phyloP scores from a whole-genome alignment of 2,888 invertebrate genomes.

The Alsophila aescularia region DNA sequence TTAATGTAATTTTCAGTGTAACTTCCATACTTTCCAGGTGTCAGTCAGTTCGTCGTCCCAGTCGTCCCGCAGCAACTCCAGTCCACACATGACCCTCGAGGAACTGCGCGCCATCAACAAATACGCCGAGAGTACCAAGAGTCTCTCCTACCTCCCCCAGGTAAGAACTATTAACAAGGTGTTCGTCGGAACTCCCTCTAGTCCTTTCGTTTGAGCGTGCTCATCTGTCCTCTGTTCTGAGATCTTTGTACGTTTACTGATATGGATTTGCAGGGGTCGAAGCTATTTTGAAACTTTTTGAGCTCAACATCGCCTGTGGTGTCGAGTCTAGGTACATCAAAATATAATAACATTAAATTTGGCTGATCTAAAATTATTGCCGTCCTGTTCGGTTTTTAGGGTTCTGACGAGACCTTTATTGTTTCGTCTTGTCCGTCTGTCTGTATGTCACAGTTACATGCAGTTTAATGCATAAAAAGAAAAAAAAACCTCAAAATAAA shows the following conservation, averaged over 20 bases:
- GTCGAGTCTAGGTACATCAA: too few relatives aligned
- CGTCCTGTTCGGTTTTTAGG: too few relatives aligned
- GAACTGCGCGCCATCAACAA: constrained; percentile 94
- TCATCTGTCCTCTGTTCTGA: constrained; percentile 19
- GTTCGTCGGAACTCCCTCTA: not conserved
- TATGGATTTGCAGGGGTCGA: too few relatives aligned
- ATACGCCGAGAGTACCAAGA: constrained; percentile 96
- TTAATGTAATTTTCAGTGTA: not conserved
- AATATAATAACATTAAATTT: too few relatives aligned
- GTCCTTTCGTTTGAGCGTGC: constrained; percentile 13
- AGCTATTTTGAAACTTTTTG: constrained; percentile 4
- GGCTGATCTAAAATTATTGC: too few relatives aligned
- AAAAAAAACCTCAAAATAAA: too few relatives aligned
- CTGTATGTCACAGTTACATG: too few relatives aligned
- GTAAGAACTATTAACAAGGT: constrained; percentile 73
- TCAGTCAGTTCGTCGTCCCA: constrained; percentile 90
- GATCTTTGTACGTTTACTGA: constrained; percentile 12
- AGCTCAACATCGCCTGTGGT: too few relatives aligned
- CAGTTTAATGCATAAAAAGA: too few relatives aligned
- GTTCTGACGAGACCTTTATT: too few relatives aligned
- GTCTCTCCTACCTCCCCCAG: constrained; percentile 95
- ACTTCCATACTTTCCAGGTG: constrained; percentile 63
- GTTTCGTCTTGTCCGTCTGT: too few relatives aligned
- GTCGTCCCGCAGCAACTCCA: constrained; percentile 88
- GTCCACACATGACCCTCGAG: constrained; percentile 90